A percentile compares a stretch with the other conserved stretches of the same genome.
Conservation (phyloP, 2,888 invertebrate genomes). For the Pachycephus smyrnensis region DNA sequence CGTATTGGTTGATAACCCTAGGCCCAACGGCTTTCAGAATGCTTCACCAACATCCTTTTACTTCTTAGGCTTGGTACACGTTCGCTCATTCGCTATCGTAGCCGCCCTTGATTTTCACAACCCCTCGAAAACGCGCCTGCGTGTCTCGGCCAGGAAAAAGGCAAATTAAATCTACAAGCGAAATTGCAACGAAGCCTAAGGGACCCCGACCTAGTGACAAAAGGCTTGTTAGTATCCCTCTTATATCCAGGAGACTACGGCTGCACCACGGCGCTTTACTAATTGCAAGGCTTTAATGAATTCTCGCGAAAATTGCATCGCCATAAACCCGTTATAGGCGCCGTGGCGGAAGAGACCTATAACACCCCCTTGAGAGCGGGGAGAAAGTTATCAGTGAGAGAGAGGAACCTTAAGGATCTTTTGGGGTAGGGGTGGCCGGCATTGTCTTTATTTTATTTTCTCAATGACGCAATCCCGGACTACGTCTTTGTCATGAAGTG, state of each 20-base stretch:
- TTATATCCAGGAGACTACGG: neutral
- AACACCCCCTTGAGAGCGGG: neutral
- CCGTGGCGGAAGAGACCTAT: neutral
- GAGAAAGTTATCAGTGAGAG: neutral
- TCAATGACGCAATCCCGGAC: neutral
- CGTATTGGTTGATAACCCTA: conserved; percentile 34
- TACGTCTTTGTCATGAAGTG: neutral
- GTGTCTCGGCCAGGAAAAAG: conserved; percentile 32
- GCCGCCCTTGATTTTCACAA: neutral
- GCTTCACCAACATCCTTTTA: neutral
- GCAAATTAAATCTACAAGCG: conserved; percentile 50
- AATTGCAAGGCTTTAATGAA: conserved; percentile 56
- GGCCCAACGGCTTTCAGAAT: neutral
- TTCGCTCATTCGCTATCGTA: neutral
- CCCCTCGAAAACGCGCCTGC: neutral
- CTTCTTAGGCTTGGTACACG: neutral
- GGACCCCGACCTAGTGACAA: conserved; percentile 39
- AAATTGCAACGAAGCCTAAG: conserved; percentile 32
- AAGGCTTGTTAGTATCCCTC: conserved; percentile 54
- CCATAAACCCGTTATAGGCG: conserved; percentile 46
- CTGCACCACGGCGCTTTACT: conserved; percentile 26
- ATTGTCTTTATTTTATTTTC: neutral
- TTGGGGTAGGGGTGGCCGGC: neutral
- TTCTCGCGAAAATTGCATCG: conserved; percentile 56
- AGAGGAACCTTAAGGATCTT: neutral